Evolutionary conservation across 2,888 invertebrate species (phyloP), one percentile per base, ranked within the genome.

Genomic region (Drosophila nigricruria): DNA sequence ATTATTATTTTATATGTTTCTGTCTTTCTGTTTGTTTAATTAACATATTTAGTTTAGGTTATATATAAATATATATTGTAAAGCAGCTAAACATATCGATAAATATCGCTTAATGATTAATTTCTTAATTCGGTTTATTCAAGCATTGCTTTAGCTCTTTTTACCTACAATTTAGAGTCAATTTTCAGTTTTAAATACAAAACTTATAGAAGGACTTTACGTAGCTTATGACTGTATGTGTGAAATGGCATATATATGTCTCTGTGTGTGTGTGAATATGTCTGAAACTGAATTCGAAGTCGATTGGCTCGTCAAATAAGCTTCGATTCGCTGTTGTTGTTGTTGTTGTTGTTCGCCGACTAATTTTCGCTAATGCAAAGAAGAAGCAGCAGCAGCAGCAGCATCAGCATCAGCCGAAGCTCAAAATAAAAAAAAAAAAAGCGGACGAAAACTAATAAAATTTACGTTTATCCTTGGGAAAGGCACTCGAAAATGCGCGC

Each of bases 361-460:
- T 87, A 89, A 87, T 87, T 87, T 87, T 89, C 82, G 79, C 90
- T 87, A 87, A 87, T 89, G 87, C 81, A 89, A 81, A 82, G 66
- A 77, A 78, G 67, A 70, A 49, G 81, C 56, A 70, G 67, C 42
- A 57, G 18, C 25, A 49, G 79, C 53, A 68, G 61, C 18, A 30
- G 23, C 30, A 45, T 76, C n/a, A n/a, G n/a, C 54, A 67, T 64
- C 25, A 53, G 27, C 14, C 14, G 42, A 18, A 54, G 18, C n/a
- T 45, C 14, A 40, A 56, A 32, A 20, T 8, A 32, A 61, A 14
- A 59, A 65, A 61, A 14, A 59, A 65, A 43, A 54, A 64, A 49
- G 52, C 9, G 56, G 70, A 71, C 47, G 47, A 77, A 87, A 86
- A 87, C 87, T 87, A 87, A 87, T 89, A 87, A 87, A 87, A 87